These are phyloP conservation scores for Trichopoda pennipes DNA, from an alignment of 2,888 invertebrate genomes.

Conservation along the genomic window DNA sequence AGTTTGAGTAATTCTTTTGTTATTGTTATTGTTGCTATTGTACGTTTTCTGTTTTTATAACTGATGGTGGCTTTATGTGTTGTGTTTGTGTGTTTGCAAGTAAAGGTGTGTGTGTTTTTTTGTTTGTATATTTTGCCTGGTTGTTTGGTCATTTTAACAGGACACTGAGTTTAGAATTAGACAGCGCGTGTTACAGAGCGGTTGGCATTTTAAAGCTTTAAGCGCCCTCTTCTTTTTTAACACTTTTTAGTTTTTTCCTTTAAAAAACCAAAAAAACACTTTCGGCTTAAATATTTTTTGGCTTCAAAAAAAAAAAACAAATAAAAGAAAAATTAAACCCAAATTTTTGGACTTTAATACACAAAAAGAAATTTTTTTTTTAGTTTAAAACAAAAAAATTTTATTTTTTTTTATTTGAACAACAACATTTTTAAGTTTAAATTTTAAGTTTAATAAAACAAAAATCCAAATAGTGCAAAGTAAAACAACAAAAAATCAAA, in stretches of 20 bases:
- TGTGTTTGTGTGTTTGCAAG: not conserved
- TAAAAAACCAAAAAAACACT: slow-evolving; percentile 57
- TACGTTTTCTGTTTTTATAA: not conserved
- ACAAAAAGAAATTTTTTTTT: slow-evolving; percentile 28
- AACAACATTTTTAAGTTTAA: slow-evolving; percentile 60
- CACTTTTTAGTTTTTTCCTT: slow-evolving; percentile 65
- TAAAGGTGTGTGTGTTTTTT: not conserved
- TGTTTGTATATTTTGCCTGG: slow-evolving; percentile 41
- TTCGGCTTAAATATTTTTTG: slow-evolving; percentile 66
- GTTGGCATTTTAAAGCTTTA: slow-evolving; percentile 55
- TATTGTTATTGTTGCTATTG: not conserved
- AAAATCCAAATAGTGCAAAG: slow-evolving; percentile 68
- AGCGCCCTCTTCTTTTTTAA: slow-evolving; percentile 60
- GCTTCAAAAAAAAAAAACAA: slow-evolving; percentile 29
- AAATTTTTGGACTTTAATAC: slow-evolving; percentile 56
- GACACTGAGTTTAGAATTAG: slow-evolving; percentile 53
- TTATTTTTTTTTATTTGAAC: slow-evolving; percentile 26
- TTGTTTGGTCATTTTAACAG: slow-evolving; percentile 60
- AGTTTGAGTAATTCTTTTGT: slow-evolving; percentile 7
- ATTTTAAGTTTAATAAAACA: slow-evolving; percentile 59
- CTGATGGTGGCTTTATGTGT: no score
- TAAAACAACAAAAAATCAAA: slow-evolving; percentile 69
- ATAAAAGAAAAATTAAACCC: slow-evolving; percentile 3
- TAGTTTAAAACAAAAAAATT: slow-evolving; percentile 31
- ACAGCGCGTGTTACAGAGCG: slow-evolving; percentile 51